phyloP scores from a whole-genome alignment of 2,888 invertebrate genomes.

The Folsomia candida region DNA sequence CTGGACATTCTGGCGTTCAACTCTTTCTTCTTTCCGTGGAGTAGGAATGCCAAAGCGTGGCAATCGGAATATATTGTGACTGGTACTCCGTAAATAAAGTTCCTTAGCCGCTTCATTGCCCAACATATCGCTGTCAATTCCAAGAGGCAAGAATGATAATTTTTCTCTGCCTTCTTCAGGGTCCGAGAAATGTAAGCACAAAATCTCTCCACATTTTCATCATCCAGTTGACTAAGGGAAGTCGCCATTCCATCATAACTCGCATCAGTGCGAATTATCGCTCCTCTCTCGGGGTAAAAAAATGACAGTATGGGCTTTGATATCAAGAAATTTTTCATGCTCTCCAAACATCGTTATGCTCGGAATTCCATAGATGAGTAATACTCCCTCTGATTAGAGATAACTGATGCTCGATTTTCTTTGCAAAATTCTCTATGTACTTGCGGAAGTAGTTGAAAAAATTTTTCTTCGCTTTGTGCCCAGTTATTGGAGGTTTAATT shows the following conservation, averaged over 20 bases:
- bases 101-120: neutral
- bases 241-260: neutral
- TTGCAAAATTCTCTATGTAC: too few species aligned
- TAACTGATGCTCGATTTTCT: too few species aligned
- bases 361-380: neutral
- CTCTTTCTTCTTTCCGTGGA: neutral
- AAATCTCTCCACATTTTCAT: neutral
- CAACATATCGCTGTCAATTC: neutral
- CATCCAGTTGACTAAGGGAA: neutral
- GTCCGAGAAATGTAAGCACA: slow-evolving; percentile 5
- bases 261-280: slow-evolving; percentile 2
- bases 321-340: neutral
- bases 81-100: neutral
- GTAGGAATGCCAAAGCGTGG: neutral
- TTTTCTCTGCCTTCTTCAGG: neutral
- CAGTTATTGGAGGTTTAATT: neutral
- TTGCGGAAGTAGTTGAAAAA: neutral
- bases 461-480: neutral
- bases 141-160: neutral
- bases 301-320: neutral
- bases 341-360: neutral
- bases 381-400: too few species aligned
- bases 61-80: neutral
- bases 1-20: neutral
- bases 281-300: neutral